A percentile compares a stretch with the other conserved stretches of the same genome.
Evolutionary conservation across 2,888 invertebrate genomes (phyloP).

Genomic region (Phengaris alcon): DNA sequence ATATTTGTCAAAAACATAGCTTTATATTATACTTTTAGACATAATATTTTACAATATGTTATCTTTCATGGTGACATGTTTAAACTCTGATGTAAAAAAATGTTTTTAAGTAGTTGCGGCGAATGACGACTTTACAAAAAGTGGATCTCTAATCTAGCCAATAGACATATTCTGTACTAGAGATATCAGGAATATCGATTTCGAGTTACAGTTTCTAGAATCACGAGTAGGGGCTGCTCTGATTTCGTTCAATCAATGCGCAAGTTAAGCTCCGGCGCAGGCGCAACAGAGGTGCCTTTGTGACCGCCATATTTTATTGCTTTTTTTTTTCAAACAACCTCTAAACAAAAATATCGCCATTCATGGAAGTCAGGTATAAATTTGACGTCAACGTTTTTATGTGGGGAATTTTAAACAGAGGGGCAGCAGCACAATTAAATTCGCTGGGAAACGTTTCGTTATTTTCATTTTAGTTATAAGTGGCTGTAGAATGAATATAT

Average conservation of each 20-base stretch:
- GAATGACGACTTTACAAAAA: too few relatives aligned
- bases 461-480: slow-evolving; percentile 22
- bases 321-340: slow-evolving; percentile 56
- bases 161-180: too few relatives aligned
- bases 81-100: too few relatives aligned
- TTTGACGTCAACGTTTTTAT: slow-evolving; percentile 55
- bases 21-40: too few relatives aligned
- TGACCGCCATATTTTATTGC: slow-evolving; percentile 73
- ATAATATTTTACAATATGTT: too few relatives aligned
- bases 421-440: slow-evolving; percentile 46
- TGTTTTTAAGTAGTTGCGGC: too few relatives aligned
- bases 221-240: slow-evolving; percentile 37
- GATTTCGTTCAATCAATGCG: slow-evolving; percentile 55
- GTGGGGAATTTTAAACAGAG: slow-evolving; percentile 52
- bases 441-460: slow-evolving; percentile 32
- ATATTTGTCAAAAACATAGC: too few relatives aligned
- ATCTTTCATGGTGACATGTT: too few relatives aligned
- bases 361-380: slow-evolving; percentile 75
- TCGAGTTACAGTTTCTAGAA: slow-evolving; percentile 34
- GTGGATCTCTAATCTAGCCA: too few relatives aligned
- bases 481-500: not conserved
- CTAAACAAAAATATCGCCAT: slow-evolving; percentile 67
- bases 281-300: slow-evolving; percentile 70
- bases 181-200: not conserved
- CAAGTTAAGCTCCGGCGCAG: slow-evolving; percentile 63